Base-by-base conservation (phyloP, 1,140 invertebrate genomes). In the Camponotus pennsylvanicus region DNA sequence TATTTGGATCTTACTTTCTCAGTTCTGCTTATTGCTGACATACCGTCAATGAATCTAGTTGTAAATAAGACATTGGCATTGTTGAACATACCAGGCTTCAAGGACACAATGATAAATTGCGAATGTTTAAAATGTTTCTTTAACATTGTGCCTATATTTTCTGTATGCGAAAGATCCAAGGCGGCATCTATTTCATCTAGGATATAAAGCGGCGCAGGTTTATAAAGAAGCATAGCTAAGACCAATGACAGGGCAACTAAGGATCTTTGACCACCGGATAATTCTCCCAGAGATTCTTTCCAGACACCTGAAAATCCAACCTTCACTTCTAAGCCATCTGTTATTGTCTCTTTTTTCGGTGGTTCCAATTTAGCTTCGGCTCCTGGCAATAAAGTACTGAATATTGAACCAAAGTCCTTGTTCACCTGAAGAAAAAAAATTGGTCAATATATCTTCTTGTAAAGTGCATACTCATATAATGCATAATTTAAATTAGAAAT, bases 61-160 rank as follows among this genome's bases (percentile, higher is more conserved):
- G 98, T 97, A 95, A 99, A 99, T 27, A 99, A 94, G 40, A 99
- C 99, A 95, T 99, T 99, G 0, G 99, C 99, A 95, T 99, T 99
- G 94, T 98, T 99, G 95, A 99, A 99, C 98, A 99, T 99, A 40
- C 99, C 99, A 95, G 99, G 99, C 95, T 99, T 99, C 15, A 99
- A 96, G 0, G 99, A 99, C 0, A 99, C 99, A 84, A 99, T 97
- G 90, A 99, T 98, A 94, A 99, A 99, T 97, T 99, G 98, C 11
- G 99, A 99, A 94, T 98, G 97, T 90, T 97, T 98, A 93, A 99
- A 99, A 95, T 99, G 98, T 49, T 97, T 97, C 92, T 98, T 98
- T 8, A 99, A 96, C 98, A 99, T 99, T 76, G 96, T 96, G 2
- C 99, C 99, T 92, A 99, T 99, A 95, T 99, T 99, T 95, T 99